Percentiles rank a stretch among this genome's conserved stretches.
Conservation (phyloP, 64 coral and sea anemone genomes). For the Montipora capricornis region DNA sequence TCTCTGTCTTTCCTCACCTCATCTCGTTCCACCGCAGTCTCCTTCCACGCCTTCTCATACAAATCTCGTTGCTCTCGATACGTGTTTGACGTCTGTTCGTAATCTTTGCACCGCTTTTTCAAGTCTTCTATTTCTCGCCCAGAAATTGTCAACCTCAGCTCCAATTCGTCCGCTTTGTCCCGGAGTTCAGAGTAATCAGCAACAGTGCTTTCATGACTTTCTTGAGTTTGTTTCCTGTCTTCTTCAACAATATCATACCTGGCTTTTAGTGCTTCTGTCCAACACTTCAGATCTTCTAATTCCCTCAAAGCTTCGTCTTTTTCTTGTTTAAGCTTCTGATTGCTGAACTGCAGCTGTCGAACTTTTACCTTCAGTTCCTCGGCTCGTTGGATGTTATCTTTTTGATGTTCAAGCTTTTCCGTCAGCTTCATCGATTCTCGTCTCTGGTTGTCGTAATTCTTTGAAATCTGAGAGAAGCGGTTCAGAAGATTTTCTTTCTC, state of each 20-base stretch:
- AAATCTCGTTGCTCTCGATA: slow-evolving; percentile 56
- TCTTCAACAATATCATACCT: slow-evolving; percentile 70
- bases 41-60: slow-evolving; percentile 49
- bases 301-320: slow-evolving; percentile 64
- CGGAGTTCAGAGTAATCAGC: slow-evolving; percentile 59
- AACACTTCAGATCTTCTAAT: slow-evolving; percentile 43
- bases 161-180: slow-evolving; percentile 59
- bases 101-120: slow-evolving; percentile 52
- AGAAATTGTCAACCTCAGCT: slow-evolving; percentile 35
- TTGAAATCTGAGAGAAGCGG: slow-evolving; percentile 72
- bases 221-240: slow-evolving; percentile 62
- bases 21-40: slow-evolving; percentile 56
- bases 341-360: slow-evolving; percentile 76
- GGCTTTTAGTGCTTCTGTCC: slow-evolving; percentile 66
- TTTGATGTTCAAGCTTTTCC: slow-evolving; percentile 85
- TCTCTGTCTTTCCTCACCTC: slow-evolving; percentile 65
- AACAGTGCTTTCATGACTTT: slow-evolving; percentile 61
- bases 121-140: slow-evolving; percentile 34
- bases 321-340: slow-evolving; percentile 71
- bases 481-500: slow-evolving; percentile 64
- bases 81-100: slow-evolving; percentile 30
- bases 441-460: slow-evolving; percentile 89
- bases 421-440: slow-evolving; percentile 85
- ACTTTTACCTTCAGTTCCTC: slow-evolving; percentile 79
- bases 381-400: slow-evolving; percentile 80